Base-by-base conservation (phyloP, 2,113 vertebrate species). In the Carassius gibelio region DNA sequence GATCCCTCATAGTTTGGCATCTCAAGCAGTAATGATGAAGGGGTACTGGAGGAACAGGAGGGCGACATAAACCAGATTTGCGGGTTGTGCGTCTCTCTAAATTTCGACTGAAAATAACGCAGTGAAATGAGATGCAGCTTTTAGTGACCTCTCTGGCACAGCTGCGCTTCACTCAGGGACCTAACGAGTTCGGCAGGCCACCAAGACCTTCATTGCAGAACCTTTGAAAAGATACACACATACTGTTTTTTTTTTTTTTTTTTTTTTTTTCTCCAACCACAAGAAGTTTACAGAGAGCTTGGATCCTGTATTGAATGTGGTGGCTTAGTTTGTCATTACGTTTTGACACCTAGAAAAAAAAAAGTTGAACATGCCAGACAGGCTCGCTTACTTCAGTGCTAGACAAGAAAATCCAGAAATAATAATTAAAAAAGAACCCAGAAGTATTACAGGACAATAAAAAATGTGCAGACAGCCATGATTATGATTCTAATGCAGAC, bases 51-150 rank as follows among this genome's bases (percentile, higher is more conserved):
- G 45, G 59, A 62, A 34, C 34, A 92, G 92, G 91, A 86, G 94
- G 93, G 95, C 95, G 95, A 96, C 95, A 96, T 96, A 96, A 96
- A 96, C 94, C 96, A 97, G 95, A 95, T 96, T 96, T 96, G 95
- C 94, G 94, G 94, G 96, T 93, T 94, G 95, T 59, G 71, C 93
- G 94, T 96, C 95, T 96, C 94, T 94, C 93, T 96, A 95, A 95
- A 95, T 95, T 84, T 75, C 57, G 7, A 59, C 42, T 26, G 84
- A 79, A 83, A 84, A 80, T 42, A 88, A 76, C 57, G 21, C 45
- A 57, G 74, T 72, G 83, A 83, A 88, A 86, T 64, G 57, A 85
- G 83, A 77, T 81, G 75, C 62, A 85, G 87, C 84, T 87, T 81
- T 36, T 72, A 42, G 82, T 81, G 87, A 84, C 81, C 90, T 86